Percentiles rank a stretch among this genome's conserved stretches.
phyloP scores from a whole-genome alignment of 2,888 invertebrate species.

The Drosophila mimetica region DNA sequence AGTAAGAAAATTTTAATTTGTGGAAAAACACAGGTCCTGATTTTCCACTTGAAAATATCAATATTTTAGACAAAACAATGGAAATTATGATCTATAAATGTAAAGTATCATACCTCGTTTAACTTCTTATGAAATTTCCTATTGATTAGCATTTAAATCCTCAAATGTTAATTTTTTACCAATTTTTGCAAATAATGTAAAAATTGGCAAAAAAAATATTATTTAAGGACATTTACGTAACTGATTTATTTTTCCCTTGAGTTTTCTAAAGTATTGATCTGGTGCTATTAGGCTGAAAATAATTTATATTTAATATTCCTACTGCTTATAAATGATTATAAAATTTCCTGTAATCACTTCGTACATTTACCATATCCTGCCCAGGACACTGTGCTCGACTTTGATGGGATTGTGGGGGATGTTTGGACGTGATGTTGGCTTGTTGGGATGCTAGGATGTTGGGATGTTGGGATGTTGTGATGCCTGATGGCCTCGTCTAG shows the following conservation, averaged over 20 bases:
- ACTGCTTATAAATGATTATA: no score
- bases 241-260: no score
- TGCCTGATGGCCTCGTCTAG: conserved; percentile 50
- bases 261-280: no score
- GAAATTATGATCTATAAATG: neutral
- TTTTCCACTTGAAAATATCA: no score
- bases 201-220: no score
- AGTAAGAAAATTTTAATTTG: no score
- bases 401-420: conserved; percentile 2
- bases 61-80: no score
- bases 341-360: no score
- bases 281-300: no score
- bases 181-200: neutral
- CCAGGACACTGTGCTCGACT: neutral
- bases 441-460: conserved; percentile 4
- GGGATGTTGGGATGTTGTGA: neutral
- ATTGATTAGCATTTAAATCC: neutral
- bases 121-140: neutral
- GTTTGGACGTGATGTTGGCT: conserved; percentile 1
- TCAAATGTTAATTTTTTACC: neutral
- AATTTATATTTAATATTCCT: no score
- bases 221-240: no score
- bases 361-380: neutral
- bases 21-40: no score
- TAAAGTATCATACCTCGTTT: neutral